These are phyloP conservation scores for Smithornis capensis DNA, from an alignment of 2,113 vertebrate genomes.

Conservation along the genomic window DNA sequence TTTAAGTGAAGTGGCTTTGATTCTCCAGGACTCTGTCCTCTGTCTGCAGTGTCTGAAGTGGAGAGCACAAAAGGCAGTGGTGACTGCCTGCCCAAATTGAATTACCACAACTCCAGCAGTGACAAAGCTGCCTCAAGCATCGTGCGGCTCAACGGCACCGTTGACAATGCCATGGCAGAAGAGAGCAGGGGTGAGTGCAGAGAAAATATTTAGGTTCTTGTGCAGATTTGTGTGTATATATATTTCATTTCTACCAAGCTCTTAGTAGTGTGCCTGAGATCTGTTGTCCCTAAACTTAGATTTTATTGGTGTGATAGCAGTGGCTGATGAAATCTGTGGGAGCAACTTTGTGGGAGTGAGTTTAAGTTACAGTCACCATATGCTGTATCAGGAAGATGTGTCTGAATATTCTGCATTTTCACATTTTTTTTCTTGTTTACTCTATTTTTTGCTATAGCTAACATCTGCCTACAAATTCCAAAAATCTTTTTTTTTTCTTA, in stretches of 20 bases:
- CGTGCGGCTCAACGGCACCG: slow-evolving; percentile 63
- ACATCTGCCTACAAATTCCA: not conserved
- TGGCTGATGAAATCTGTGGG: not conserved
- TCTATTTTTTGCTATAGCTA: not conserved
- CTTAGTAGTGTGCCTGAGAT: not conserved
- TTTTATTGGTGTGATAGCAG: not conserved
- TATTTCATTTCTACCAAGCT: not conserved
- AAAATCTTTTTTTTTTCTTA: not conserved
- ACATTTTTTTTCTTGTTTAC: not conserved
- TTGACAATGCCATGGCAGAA: not conserved
- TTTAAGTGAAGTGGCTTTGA: not conserved
- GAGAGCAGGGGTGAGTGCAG: slow-evolving; percentile 56
- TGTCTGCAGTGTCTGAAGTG: slow-evolving; percentile 72
- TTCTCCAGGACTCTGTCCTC: not conserved
- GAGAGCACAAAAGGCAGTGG: slow-evolving; percentile 78
- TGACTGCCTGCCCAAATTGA: slow-evolving; percentile 73
- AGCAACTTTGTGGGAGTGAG: not conserved
- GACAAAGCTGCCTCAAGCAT: slow-evolving; percentile 64
- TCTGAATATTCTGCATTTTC: not conserved
- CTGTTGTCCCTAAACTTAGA: not conserved
- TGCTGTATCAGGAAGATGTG: not conserved
- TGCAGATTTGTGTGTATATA: fast-evolving
- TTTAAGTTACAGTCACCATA: not conserved
- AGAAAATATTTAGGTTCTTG: not conserved
- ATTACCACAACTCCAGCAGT: slow-evolving; percentile 44